Evolutionary conservation across 2,888 invertebrate genomes (phyloP), one percentile per base, ranked within the genome.

Genomic region (Drosophila cracens): DNA sequence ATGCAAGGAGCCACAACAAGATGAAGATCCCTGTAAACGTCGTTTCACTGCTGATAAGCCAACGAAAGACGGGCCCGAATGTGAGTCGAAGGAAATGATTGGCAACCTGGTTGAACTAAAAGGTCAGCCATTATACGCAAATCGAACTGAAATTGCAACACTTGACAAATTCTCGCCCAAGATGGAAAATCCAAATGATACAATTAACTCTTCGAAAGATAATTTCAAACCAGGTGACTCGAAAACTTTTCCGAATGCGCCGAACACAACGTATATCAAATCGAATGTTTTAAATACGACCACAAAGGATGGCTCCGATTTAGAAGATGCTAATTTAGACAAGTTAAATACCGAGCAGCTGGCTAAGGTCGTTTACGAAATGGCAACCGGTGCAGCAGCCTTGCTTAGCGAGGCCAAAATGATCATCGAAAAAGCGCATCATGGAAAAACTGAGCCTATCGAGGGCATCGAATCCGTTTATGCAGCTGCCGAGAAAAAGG

Each of bases 331-430:
- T 0, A 43, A 11, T 7, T 31, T 25, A 6, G 13, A 2, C 1
- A 49, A 38, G 2, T 1, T 25, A 3, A 60, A 34, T 10, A 36
- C 53, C 11, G 59, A 68, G 0, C 40, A 62, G 0, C 8, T 80
- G 49, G 73, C 82, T 10, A 78, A 75, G 2, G n/a, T 33, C 2
- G 69, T 82, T 13, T 76, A 71, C 36, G 57, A 52, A 10, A 70
- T 63, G 85, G 78, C 82, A 8, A 62, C 61, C 1, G 54, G 51
- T 6, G 78, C 85, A 1, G 81, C 85, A n/a, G n/a, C 60, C 0
- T 10, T 86, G 11, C 38, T 90, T 0, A 34, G 61, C 0, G 69
- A 83, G 4, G 88, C 83, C 40, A 70, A 76, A 5, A 29, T 52
- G 13, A 57, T 46, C 5, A 52, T 85, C 5, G 70, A 76, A 1